Evolutionary conservation across 1,140 invertebrate species (phyloP).

Genomic region (Forficula auricularia): DNA sequence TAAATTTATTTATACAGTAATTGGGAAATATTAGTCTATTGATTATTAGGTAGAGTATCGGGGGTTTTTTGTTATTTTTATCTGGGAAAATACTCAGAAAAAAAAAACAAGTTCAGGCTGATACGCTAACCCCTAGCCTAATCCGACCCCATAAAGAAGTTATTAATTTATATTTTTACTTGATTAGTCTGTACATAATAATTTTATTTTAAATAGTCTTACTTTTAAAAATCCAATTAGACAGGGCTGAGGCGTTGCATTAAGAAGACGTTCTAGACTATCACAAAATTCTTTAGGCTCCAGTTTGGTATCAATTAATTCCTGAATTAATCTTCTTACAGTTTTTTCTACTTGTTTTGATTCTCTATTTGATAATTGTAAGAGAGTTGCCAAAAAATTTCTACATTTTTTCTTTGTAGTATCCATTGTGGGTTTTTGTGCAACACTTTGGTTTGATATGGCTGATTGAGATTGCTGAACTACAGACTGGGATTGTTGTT

Average conservation of each 20-base stretch:
- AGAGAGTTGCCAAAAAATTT: constrained; percentile 90
- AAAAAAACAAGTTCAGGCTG: no score
- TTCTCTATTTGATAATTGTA: constrained; percentile 87
- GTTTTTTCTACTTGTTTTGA: constrained; percentile 81
- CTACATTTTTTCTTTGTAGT: constrained; percentile 96
- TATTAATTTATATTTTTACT: no score
- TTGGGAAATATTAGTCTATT: no score
- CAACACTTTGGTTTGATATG: neutral
- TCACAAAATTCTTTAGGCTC: constrained; percentile 94
- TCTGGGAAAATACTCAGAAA: no score
- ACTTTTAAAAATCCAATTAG: constrained; percentile 92
- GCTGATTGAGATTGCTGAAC: constrained; percentile 15
- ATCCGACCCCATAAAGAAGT: no score
- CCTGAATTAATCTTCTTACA: constrained; percentile 87
- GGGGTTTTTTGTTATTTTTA: no score
- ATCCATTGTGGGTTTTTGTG: constrained; percentile 33
- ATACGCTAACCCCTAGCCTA: no score
- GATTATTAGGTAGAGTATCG: no score
- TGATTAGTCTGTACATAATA: no score
- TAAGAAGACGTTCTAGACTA: constrained; percentile 79
- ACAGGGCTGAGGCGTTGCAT: constrained; percentile 92
- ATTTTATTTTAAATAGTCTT: no score
- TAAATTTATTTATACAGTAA: no score
- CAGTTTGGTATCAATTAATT: constrained; percentile 85
- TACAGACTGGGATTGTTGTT: constrained; percentile 15